Base-by-base conservation (phyloP, 37 sponge, comb jelly and placozoan species). In the Hormiphora californensis region DNA sequence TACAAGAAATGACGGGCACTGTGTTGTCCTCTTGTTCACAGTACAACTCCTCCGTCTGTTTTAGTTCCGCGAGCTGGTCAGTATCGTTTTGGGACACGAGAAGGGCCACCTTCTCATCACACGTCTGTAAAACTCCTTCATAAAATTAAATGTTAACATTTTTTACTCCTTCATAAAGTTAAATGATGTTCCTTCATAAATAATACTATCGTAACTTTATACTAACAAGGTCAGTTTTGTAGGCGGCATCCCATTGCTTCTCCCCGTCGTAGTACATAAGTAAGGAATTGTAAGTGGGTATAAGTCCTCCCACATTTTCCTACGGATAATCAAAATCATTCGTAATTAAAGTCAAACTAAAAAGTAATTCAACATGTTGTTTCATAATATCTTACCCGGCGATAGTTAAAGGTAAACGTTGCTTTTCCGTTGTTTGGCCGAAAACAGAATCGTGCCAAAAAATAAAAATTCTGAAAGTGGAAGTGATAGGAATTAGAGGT, bases 381-480 rank as follows among this genome's bases (percentile, higher is more conserved):
- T n/a, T n/a, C n/a, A n/a, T n/a, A n/a, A n/a, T n/a, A n/a, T n/a
- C 81, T 17, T 27, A 73, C 81, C 43, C 81, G 41, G 35, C 81
- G 35, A 41, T 73, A 73, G 25, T 33, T 73, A 33, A 73, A 73
- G 44, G 41, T 73, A 33, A 73, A 73, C 30, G 81, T 28, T 43
- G 81, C 81, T 33, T 73, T 39, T 41, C 81, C 81, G 46, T 73
- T 73, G 46, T 73, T 43, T n/a, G 81, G 81, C 43, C 81, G 41
- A 73, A 73, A 73, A 41, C 81, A 73, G 81, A 73, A 73, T 28
- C 81, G 81, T 22, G 81, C 46, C 43, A 73, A 19, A n/a, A 73
- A 73, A 28, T 73, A 46, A 33, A 73, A 73, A 73, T 73, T 73
- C 81, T 73, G 81, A 73, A 73, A 65, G 11, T 9, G 53, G 15